Conservation (phyloP, 2,888 invertebrate species). For the Volucella inflata region DNA sequence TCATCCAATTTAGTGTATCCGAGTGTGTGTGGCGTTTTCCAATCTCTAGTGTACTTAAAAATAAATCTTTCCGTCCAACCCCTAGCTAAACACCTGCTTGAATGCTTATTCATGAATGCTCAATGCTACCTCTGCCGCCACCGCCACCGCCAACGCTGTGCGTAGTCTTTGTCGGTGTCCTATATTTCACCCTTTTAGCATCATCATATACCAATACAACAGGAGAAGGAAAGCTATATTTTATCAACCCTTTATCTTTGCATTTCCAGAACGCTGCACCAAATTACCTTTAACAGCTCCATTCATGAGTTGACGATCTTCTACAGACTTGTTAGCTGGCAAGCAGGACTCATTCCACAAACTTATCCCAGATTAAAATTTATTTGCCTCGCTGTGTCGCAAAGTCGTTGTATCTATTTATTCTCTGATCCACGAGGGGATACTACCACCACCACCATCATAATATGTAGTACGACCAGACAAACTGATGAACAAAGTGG, state of each 20-base stretch:
- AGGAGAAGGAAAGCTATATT: conserved; percentile 57
- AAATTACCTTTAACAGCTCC: conserved; percentile 77
- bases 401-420: conserved; percentile 71
- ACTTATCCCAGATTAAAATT: conserved; percentile 72
- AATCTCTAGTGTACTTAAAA: conserved; percentile 16
- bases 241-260: conserved; percentile 77
- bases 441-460: conserved; percentile 21
- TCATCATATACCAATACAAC: conserved; percentile 19
- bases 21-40: background rate
- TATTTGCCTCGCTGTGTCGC: conserved; percentile 71
- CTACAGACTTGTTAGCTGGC: conserved; percentile 60
- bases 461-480: conserved; percentile 8
- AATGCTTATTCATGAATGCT: conserved; percentile 26
- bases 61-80: background rate
- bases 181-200: conserved; percentile 71
- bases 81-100: conserved; percentile 63
- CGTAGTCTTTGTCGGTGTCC: conserved; percentile 33
- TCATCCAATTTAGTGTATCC: conserved; percentile 39
- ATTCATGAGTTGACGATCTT: conserved; percentile 71
- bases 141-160: background rate
- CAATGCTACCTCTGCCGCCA: background rate
- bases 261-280: conserved; percentile 78
- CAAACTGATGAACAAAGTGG: conserved; percentile 73
- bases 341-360: conserved; percentile 65
- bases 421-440: conserved; percentile 68